These are phyloP conservation scores for Cantharis flavilabris DNA, from an alignment of 2,888 invertebrate genomes.

Conservation along the genomic window DNA sequence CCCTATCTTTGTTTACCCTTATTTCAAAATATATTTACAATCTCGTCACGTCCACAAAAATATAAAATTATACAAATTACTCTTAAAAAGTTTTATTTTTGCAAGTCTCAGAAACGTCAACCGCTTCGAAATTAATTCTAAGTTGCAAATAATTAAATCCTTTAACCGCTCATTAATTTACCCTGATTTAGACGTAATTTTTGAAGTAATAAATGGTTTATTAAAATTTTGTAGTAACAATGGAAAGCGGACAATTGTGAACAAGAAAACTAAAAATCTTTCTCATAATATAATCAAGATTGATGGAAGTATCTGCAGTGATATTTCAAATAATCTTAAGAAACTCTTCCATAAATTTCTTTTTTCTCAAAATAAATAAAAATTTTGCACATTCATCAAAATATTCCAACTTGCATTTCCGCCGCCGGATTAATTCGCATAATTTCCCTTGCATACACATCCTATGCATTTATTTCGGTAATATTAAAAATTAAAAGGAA, in stretches of 20 bases:
- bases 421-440: neutral
- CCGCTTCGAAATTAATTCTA: neutral
- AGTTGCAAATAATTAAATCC: neutral
- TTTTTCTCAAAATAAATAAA: neutral
- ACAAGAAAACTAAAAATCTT: neutral
- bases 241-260: neutral
- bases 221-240: neutral
- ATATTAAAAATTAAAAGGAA: too few species aligned
- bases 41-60: conserved; percentile 12
- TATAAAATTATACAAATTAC: neutral
- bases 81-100: neutral
- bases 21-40: conserved; percentile 14
- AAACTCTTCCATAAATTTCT: neutral
- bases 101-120: neutral
- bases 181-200: neutral
- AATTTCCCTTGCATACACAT: neutral
- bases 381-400: neutral
- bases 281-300: neutral
- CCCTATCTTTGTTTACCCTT: conserved; percentile 2
- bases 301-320: neutral
- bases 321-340: conserved; percentile 1
- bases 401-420: neutral
- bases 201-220: neutral
- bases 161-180: neutral
- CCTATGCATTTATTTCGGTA: too few species aligned